Conservation (phyloP, 2,113 vertebrate species). For the Hyperopisus bebe region DNA sequence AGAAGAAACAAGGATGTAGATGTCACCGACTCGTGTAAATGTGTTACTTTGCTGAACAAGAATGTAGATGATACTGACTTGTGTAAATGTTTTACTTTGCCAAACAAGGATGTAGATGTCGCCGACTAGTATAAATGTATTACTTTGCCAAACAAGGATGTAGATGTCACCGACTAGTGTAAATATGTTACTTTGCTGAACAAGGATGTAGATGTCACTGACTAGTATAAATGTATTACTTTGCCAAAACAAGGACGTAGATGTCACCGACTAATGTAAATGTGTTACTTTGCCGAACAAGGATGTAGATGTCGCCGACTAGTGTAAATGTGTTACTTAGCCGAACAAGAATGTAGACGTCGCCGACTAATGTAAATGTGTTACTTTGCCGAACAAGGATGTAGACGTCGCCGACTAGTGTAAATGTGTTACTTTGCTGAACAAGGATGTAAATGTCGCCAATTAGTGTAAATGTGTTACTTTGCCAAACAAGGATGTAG, state of each 20-base stretch:
- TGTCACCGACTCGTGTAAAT: not conserved
- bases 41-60: not conserved
- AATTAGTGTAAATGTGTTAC: too few species aligned
- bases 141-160: not conserved
- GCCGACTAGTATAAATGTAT: not conserved
- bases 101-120: slow-evolving; percentile 70
- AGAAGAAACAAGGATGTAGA: slow-evolving; percentile 77
- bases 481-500: slow-evolving; percentile 69
- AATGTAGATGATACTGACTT: too few species aligned
- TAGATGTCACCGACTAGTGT: too few species aligned
- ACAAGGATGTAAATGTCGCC: too few species aligned
- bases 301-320: slow-evolving; percentile 55
- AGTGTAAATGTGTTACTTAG: not conserved
- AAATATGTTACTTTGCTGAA: slow-evolving; percentile 29
- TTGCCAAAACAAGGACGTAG: not conserved
- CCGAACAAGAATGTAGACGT: not conserved
- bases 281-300: slow-evolving; percentile 49
- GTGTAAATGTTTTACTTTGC: too few species aligned
- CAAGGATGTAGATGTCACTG: slow-evolving; percentile 60
- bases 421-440: not conserved
- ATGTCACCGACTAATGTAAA: too few species aligned
- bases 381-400: slow-evolving; percentile 58
- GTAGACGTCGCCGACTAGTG: slow-evolving; percentile 38
- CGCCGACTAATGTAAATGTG: too few species aligned
- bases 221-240: not conserved